Base-by-base conservation (phyloP, 2,888 invertebrate species). In the Dioctria linearis region DNA sequence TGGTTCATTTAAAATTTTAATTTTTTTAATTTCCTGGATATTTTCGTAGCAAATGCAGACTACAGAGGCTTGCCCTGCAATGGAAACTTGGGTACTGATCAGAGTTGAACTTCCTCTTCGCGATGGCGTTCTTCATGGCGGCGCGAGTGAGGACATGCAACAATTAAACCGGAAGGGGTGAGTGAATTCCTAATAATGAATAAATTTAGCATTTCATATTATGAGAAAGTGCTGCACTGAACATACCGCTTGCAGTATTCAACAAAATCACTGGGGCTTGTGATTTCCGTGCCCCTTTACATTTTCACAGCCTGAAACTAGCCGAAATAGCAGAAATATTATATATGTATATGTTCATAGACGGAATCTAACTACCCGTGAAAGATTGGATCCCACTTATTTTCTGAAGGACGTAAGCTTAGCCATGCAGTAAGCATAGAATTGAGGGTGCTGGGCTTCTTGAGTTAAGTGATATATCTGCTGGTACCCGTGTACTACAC, bases 141-240 rank as follows among this genome's bases (percentile, higher is more conserved):
- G 25, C 25, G 0, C 2, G 25, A 0, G 25, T 25, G 0, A 25
- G 42, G 73, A 73, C 13, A 73, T 73, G 73, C 73, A 73, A 73
- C 73, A 73, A 40, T 54, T 54, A 11, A 57, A 73, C 73, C 73
- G 73, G 73, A 73, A 73, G 73, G 73, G 73, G 73, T 73, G 73
- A 57, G 73, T 73, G 73, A 73, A 73, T 51, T 73, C 73, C 73
- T 59, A 54, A 73, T 73, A 51, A 73, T 73, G 73, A 73, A 73
- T 73, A 73, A 13, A 42, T 39, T 73, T 73, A 73, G 73, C 73
- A 73, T 73, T 57, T 57, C 59, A 57, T 57, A 73, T 73, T 57
- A 73, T 73, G 73, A 73, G 73, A 73, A 73, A n/a, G 25, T 25
- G n/a, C n/a, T 54, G 49, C n/a, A n/a, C 54, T 11, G 6, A n/a